phyloP scores from a whole-genome alignment of 23 tunicate species.

The Styela plicata region DNA sequence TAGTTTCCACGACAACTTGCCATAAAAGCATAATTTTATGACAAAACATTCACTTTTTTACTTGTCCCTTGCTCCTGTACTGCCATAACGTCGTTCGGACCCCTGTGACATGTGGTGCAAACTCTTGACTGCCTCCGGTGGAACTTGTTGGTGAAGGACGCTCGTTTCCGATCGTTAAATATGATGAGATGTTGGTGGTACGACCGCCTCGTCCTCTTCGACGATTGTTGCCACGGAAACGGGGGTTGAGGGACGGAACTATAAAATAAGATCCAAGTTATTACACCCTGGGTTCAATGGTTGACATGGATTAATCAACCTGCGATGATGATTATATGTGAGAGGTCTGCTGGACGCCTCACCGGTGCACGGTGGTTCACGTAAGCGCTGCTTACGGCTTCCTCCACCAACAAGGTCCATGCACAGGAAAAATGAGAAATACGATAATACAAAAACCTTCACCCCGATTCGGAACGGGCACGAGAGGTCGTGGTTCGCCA shows the following conservation, averaged over 20 bases:
- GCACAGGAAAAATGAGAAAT: too few species aligned
- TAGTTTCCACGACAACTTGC: constrained; percentile 11
- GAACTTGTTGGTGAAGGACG: constrained; percentile 9
- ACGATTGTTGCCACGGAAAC: constrained; percentile 24
- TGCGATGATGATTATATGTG: neutral
- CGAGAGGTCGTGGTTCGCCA: too few species aligned
- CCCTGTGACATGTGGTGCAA: constrained; percentile 21
- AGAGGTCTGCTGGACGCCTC: too few species aligned
- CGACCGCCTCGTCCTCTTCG: neutral
- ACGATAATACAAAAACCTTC: too few species aligned
- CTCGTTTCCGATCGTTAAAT: constrained; percentile 22
- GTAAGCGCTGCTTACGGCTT: too few species aligned
- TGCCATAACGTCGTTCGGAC: constrained; percentile 41
- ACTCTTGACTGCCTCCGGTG: neutral
- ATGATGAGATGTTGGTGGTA: neutral
- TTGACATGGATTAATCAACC: neutral
- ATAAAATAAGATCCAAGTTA: too few species aligned
- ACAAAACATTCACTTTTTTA: constrained; percentile 41
- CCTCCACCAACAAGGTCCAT: too few species aligned
- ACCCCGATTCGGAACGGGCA: too few species aligned
- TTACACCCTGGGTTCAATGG: too few species aligned
- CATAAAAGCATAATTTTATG: constrained; percentile 1
- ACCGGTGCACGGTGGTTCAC: too few species aligned
- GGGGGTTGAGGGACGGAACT: neutral
- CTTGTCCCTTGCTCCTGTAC: constrained; percentile 46